These are phyloP conservation scores for Lobophora halterata DNA, from an alignment of 2,888 invertebrate genomes.

Conservation along the genomic window DNA sequence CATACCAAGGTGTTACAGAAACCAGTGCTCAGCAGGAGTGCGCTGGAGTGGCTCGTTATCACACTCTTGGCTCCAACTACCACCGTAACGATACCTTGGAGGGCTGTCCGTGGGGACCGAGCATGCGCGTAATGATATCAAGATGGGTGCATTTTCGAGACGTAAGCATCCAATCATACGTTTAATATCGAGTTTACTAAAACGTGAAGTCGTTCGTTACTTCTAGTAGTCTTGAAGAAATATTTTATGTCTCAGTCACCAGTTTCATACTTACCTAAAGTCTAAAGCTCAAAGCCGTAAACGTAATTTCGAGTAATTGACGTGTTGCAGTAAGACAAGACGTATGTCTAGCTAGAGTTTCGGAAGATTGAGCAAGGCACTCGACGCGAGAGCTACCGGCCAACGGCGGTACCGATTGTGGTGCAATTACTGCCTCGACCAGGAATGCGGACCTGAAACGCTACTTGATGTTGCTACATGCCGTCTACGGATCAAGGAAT, in stretches of 20 bases:
- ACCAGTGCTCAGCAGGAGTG: slow-evolving; percentile 14
- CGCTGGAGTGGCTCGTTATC: slow-evolving; percentile 46
- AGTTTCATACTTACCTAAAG: no score
- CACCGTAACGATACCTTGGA: slow-evolving; percentile 27
- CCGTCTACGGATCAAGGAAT: slow-evolving; percentile 12
- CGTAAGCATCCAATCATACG: no score
- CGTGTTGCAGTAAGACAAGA: slow-evolving; percentile 15
- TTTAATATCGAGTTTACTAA: no score
- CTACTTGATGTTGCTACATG: slow-evolving; percentile 15
- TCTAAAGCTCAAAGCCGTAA: no score
- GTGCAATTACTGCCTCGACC: slow-evolving; percentile 20
- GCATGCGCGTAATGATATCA: no score
- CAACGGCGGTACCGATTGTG: slow-evolving; percentile 26
- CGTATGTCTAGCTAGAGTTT: no score
- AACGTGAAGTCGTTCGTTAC: no score
- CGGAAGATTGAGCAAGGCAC: slow-evolving; percentile 21
- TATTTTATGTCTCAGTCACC: no score
- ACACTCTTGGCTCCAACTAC: slow-evolving; percentile 30
- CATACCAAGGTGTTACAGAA: slow-evolving; percentile 13
- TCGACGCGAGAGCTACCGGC: slow-evolving; percentile 25
- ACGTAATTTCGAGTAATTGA: slow-evolving; percentile 11
- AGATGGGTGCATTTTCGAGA: no score
- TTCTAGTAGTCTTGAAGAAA: no score
- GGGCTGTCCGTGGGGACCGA: slow-evolving; percentile 13
- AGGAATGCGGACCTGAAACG: slow-evolving; percentile 22